A percentile compares a stretch with the other conserved stretches of the same genome.
Evolutionary conservation across 2,797 vertebrate species (phyloP).

Genomic region (Momotus momota): DNA sequence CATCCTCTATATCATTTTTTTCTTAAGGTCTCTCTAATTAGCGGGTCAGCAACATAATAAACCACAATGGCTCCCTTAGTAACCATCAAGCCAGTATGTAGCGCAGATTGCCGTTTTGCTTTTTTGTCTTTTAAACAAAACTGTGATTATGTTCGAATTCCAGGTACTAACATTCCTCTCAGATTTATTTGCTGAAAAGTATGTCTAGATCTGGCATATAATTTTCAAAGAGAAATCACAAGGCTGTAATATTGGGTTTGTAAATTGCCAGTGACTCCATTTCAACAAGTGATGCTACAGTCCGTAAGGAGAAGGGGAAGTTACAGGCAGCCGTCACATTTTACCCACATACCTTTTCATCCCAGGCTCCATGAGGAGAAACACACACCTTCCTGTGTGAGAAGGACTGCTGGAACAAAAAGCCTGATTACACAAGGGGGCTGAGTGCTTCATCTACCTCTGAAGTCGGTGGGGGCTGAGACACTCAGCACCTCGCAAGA

Average conservation of each 20-base stretch:
- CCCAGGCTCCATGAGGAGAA: neutral
- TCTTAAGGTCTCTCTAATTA: slow-evolving; percentile 22
- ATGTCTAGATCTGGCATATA: neutral
- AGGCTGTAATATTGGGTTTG: neutral
- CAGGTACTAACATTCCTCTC: neutral
- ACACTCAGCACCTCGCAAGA: neutral
- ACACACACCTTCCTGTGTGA: neutral
- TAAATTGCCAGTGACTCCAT: neutral
- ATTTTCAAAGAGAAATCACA: neutral
- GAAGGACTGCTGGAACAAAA: neutral
- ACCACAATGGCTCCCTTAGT: neutral
- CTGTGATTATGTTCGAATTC: neutral
- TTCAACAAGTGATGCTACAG: neutral
- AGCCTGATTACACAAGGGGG: neutral
- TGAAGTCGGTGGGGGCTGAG: neutral
- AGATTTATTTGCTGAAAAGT: neutral
- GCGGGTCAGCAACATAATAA: slow-evolving; percentile 14
- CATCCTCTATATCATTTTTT: neutral
- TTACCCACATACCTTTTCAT: neutral
- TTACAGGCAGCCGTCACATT: neutral
- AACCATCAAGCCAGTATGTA: neutral
- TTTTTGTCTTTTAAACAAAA: neutral
- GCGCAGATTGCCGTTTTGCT: neutral
- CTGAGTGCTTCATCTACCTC: neutral
- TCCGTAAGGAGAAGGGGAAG: neutral